Evolutionary conservation across 2,113 vertebrate species (phyloP), one percentile per base, ranked within the genome.

Genomic region (Rattus rattus): DNA sequence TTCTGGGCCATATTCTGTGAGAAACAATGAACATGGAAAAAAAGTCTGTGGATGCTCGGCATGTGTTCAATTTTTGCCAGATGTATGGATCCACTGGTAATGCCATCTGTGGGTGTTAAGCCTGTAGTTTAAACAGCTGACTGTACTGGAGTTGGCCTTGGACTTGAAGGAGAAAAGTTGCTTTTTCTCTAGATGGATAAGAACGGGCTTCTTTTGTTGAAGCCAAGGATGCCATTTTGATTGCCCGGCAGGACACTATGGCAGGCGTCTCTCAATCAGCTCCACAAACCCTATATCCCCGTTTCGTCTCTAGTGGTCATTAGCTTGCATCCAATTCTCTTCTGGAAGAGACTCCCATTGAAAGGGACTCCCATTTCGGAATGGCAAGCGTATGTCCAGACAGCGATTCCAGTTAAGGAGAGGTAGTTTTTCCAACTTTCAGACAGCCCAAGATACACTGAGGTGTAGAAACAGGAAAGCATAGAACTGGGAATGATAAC

Each of bases 181-280:
- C 47, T 96, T 96, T 95, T 95, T 56, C 84, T 77, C 47, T 90
- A 87, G 73, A 56, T 79, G 49, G 12, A 59, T 67, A 70, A 87
- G 7, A 83, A 2, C 33, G n/a, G 33, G 20, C 5, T 89, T 93
- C 22, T 54, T 76, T 85, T 70, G 75, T 1, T 30, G 61, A 91
- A 81, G 22, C 56, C 24, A 13, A 16, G 49, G n/a, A 86, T 59
- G 70, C 52, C 59, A 47, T 93, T 96, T 26, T 52, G 79, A 90
- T 86, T 28, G 16, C 33, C 17, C 52, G 54, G 61, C 26, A 88
- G 47, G n/a, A 47, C 69, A 88, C 52, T 43, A 24, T 43, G 43
- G 59, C 26, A 93, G 30, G 12, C n/a, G 81, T 92, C 63, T 36
- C 70, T 69, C 54, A 69, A 63, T 96, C n/a, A 30, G 36, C 11